phyloP scores from a whole-genome alignment of 2,888 invertebrate genomes.

The Athetis lepigone region DNA sequence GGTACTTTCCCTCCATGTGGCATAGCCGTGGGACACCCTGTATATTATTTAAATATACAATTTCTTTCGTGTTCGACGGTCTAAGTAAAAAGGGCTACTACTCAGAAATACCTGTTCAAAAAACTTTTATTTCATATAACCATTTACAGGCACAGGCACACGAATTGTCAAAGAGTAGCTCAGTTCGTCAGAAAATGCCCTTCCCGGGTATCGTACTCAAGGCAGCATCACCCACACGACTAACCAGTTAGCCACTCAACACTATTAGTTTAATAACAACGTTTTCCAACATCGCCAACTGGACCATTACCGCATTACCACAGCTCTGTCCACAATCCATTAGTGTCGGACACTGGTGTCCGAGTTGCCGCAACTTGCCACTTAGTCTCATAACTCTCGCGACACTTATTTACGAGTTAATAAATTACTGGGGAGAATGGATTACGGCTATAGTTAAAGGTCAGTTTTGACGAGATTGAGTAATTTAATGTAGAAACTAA shows the following conservation, averaged over 20 bases:
- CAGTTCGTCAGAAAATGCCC: no score
- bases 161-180: no score
- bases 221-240: neutral
- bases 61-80: no score
- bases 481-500: neutral
- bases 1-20: no score
- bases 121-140: no score
- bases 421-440: neutral
- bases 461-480: neutral
- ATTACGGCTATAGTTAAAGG: neutral
- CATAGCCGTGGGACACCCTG: no score
- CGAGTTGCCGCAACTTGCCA: slow-evolving; percentile 43
- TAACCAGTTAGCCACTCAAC: neutral
- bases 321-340: slow-evolving; percentile 39
- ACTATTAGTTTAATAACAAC: slow-evolving; percentile 14
- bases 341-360: slow-evolving; percentile 43
- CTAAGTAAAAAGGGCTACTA: no score
- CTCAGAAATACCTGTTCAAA: no score
- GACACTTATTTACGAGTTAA: slow-evolving; percentile 29
- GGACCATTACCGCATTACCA: slow-evolving; percentile 40
- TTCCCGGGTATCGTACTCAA: neutral
- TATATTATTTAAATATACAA: no score
- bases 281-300: slow-evolving; percentile 26
- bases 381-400: slow-evolving; percentile 37
- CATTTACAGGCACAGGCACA: no score